Evolutionary conservation across 2,888 invertebrate genomes (phyloP).

Genomic region (Drosophila maculinotata): DNA sequence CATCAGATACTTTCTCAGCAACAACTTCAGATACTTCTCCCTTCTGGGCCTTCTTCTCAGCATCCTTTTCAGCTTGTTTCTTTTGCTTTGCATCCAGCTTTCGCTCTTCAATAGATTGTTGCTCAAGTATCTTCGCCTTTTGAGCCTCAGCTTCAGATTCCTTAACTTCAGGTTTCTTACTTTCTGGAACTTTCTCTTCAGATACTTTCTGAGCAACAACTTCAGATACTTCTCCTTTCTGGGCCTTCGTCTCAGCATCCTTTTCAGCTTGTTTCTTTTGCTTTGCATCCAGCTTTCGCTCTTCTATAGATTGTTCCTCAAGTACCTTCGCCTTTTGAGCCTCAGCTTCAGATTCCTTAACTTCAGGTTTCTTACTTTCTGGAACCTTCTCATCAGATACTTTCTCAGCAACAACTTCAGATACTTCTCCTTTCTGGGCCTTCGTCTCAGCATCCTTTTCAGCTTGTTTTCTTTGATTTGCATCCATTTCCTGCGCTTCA

Average conservation of each 20-base stretch:
- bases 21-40: constrained; percentile 23
- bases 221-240: constrained; percentile 28
- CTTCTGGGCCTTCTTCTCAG: not conserved
- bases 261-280: constrained; percentile 12
- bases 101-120: constrained; percentile 12
- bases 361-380: constrained; percentile 20
- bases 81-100: constrained; percentile 14
- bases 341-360: constrained; percentile 12
- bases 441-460: constrained; percentile 18
- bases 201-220: constrained; percentile 11
- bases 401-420: constrained; percentile 28
- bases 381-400: constrained; percentile 10
- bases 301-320: constrained; percentile 20
- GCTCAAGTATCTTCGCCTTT: constrained; percentile 3
- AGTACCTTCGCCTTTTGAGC: constrained; percentile 15
- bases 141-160: constrained; percentile 6
- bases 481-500: constrained; percentile 8
- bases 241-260: constrained; percentile 1
- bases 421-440: constrained; percentile 19
- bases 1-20: constrained; percentile 21
- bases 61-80: constrained; percentile 8
- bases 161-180: constrained; percentile 9
- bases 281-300: constrained; percentile 30
- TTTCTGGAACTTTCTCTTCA: constrained; percentile 19
- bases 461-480: constrained; percentile 1